A percentile compares a stretch with the other conserved stretches of the same genome.
These are phyloP conservation scores for Spodoptera frugiperda DNA, from an alignment of 1,140 invertebrate species.

Conservation along the genomic window DNA sequence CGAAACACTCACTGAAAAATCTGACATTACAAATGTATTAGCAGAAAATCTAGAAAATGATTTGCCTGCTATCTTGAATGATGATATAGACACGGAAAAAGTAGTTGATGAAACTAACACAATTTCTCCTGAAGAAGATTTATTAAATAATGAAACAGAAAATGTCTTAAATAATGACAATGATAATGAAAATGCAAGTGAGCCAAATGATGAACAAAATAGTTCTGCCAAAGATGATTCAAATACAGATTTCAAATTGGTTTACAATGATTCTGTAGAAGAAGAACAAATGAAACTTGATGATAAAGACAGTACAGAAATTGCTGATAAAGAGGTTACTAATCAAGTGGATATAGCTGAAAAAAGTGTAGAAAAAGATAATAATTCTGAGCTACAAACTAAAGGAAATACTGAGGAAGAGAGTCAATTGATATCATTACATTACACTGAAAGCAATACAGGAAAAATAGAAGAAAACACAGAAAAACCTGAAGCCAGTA, in stretches of 20 bases:
- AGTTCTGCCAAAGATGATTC: conserved; percentile 29
- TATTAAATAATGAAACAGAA: not conserved
- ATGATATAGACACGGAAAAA: not conserved
- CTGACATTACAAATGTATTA: conserved; percentile 37
- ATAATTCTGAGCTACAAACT: not conserved
- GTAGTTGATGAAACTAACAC: not conserved
- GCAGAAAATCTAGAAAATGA: conserved; percentile 18
- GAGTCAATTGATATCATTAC: conserved; percentile 65
- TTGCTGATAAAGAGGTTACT: not conserved
- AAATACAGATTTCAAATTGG: conserved; percentile 38
- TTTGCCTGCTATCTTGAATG: not conserved
- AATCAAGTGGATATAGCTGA: not conserved
- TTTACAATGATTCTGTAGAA: conserved; percentile 43
- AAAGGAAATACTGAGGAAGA: conserved; percentile 55
- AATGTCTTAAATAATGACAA: not conserved
- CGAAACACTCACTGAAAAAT: conserved; percentile 16
- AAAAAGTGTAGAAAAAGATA: conserved; percentile 23
- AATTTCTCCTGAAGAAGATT: not conserved
- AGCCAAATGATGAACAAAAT: not conserved
- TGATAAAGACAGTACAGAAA: conserved; percentile 1
- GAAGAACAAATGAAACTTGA: conserved; percentile 15
- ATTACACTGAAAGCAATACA: conserved; percentile 57
- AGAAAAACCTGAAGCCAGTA: conserved; percentile 32
- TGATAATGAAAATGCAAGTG: not conserved
- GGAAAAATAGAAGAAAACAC: conserved; percentile 33